Base-by-base conservation (phyloP, 1,140 invertebrate genomes). In the Mamestra configurata region DNA sequence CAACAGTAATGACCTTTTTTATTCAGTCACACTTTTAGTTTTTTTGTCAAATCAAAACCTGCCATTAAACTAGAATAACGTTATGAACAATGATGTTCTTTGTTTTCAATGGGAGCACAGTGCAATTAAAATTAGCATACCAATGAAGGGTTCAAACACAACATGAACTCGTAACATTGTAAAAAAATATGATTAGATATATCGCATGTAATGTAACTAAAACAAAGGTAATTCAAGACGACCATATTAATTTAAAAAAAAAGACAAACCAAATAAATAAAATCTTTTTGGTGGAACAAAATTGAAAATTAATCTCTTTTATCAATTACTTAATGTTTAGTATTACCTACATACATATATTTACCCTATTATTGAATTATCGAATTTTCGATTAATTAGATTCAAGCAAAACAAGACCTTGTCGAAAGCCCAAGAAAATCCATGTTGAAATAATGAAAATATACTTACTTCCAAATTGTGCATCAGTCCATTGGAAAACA, bases 381-480 rank as follows among this genome's bases (percentile, higher is more conserved):
- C n/a, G n/a, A n/a, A n/a, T n/a, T n/a, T n/a, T n/a, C n/a, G n/a
- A n/a, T n/a, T 31, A 31, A 31, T 31, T 31, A 31, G 5, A 31
- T 31, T 31, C 27, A 31, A 31, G 27, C 27, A 31, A 31, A 31
- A 3, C 27, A 5, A 31, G 27, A 31, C 1, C 27, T 31, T 3
- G 5, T 31, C 27, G 5, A 3, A 31, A 31, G 5, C 1, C 5
- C 27, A 1, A 31, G 27, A 46, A 64, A 79, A 75, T 22, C 1
- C 15, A 24, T 66, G 13, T 46, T 24, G 76, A 59, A 43, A 73
- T 70, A 76, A 70, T 57, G 27, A 71, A 82, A 77, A 77, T 53
- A 53, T 46, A 88, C 93, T 93, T 88, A 94, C 93, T 91, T 68
- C 93, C 93, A 89, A 94, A 94, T 61, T 94, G 92, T 49, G 90